A percentile compares a stretch with the other conserved stretches of the same genome.
These are phyloP conservation scores for Phenganax subtilis DNA, from an alignment of 92 coral and sea anemone genomes.

Conservation along the genomic window DNA sequence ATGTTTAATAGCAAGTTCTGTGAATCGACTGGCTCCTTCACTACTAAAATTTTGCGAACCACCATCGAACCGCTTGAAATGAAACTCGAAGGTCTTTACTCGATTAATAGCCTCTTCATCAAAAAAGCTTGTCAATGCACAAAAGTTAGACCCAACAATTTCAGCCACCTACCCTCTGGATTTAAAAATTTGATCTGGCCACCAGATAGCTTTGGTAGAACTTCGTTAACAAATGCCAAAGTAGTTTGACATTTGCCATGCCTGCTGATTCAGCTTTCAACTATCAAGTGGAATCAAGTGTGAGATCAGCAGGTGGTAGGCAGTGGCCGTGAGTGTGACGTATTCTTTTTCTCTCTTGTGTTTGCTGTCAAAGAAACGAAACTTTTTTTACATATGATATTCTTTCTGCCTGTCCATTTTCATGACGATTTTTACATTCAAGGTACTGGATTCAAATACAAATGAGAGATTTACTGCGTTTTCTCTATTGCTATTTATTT, in stretches of 20 bases:
- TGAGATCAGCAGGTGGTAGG: constrained; percentile 38
- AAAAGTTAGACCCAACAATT: constrained; percentile 51
- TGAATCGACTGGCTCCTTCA: too few relatives aligned
- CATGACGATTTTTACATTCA: constrained; percentile 14
- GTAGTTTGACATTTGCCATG: background rate
- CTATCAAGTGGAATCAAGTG: constrained; percentile 42
- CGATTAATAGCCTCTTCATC: constrained; percentile 37
- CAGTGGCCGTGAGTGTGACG: constrained; percentile 46
- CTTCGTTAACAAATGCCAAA: constrained; percentile 49
- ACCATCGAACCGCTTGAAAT: constrained; percentile 40
- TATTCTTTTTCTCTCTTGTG: constrained; percentile 42
- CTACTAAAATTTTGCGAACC: too few relatives aligned
- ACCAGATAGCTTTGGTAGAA: background rate
- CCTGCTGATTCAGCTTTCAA: constrained; percentile 42
- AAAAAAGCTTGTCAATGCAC: constrained; percentile 36
- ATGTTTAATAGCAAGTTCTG: too few relatives aligned
- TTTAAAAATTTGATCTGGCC: constrained; percentile 18
- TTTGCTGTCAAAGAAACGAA: constrained; percentile 43
- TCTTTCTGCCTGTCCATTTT: constrained; percentile 36
- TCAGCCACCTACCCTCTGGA: constrained; percentile 47
- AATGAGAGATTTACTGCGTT: constrained; percentile 35
- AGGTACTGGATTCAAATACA: constrained; percentile 39
- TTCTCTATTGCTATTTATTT: constrained; percentile 16
- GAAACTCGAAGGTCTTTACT: constrained; percentile 49
- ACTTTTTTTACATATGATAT: constrained; percentile 39